phyloP scores from a whole-genome alignment of 2,797 vertebrate genomes.

The Euthynnus affinis region DNA sequence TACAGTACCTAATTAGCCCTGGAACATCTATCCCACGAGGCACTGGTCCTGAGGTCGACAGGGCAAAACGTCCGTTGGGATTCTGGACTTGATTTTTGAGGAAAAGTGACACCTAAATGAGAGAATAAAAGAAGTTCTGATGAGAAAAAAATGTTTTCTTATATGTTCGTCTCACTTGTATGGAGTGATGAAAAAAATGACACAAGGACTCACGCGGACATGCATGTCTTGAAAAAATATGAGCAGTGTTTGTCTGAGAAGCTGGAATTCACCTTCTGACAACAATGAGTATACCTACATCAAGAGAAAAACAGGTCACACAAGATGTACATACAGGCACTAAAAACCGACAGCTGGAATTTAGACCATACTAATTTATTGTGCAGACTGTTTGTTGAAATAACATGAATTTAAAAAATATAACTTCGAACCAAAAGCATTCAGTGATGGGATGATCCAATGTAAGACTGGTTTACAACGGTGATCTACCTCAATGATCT shows the following conservation, averaged over 20 bases:
- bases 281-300: slow-evolving; percentile 87
- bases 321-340: neutral
- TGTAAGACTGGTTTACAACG: too few relatives aligned
- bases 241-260: slow-evolving; percentile 94
- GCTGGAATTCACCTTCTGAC: slow-evolving; percentile 92
- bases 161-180: neutral
- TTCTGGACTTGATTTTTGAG: slow-evolving; percentile 80
- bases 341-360: slow-evolving; percentile 1
- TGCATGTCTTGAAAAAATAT: slow-evolving; percentile 94
- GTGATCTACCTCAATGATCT: slow-evolving; percentile 88
- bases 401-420: neutral
- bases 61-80: slow-evolving; percentile 77
- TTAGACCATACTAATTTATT: neutral
- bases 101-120: slow-evolving; percentile 79
- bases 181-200: neutral
- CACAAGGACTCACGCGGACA: slow-evolving; percentile 87
- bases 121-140: neutral
- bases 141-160: neutral
- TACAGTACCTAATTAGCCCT: slow-evolving; percentile 90
- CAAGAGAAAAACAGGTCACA: slow-evolving; percentile 1
- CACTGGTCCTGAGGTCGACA: slow-evolving; percentile 89
- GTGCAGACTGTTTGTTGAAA: neutral
- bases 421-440: neutral
- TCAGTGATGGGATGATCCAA: neutral
- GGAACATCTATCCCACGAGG: slow-evolving; percentile 91